These are phyloP conservation scores for Monopis laevigella DNA, from an alignment of 2,888 invertebrate species.

Conservation along the genomic window DNA sequence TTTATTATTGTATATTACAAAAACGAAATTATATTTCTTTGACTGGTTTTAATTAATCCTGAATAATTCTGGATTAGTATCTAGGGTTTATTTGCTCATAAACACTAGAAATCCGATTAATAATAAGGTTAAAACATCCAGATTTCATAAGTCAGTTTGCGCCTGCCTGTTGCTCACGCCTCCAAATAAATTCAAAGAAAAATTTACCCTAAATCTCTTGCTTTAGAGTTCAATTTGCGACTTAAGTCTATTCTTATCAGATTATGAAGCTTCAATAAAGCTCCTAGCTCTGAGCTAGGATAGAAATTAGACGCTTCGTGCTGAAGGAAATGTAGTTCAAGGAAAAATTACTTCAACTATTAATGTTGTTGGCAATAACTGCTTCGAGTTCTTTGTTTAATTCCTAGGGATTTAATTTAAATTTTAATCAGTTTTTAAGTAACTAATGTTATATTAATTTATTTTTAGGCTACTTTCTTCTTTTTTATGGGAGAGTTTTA, in stretches of 20 bases:
- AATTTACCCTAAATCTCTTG: not conserved
- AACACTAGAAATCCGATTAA: slow-evolving; percentile 7
- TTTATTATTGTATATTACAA: too few relatives aligned
- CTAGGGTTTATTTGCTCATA: not conserved
- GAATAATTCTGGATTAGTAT: too few relatives aligned
- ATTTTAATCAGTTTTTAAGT: too few relatives aligned
- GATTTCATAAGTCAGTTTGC: slow-evolving; percentile 18
- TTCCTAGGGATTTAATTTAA: too few relatives aligned
- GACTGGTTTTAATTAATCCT: too few relatives aligned
- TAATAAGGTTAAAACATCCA: not conserved
- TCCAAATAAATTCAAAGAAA: not conserved
- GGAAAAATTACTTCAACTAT: not conserved
- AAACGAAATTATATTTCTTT: too few relatives aligned
- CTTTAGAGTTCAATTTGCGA: not conserved
- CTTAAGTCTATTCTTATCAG: not conserved
- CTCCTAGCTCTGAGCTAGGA: not conserved
- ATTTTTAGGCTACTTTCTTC: too few relatives aligned
- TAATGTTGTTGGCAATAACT: too few relatives aligned
- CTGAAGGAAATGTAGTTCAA: slow-evolving; percentile 7
- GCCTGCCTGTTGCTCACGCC: slow-evolving; percentile 28
- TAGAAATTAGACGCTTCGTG: slow-evolving; percentile 6
- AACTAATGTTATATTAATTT: too few relatives aligned
- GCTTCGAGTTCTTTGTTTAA: too few relatives aligned
- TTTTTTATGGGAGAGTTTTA: too few relatives aligned
- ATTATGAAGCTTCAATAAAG: slow-evolving; percentile 4